Percentiles rank a stretch among this genome's conserved stretches.
Conservation (phyloP, 2,113 vertebrate genomes). For the Blennius ocellaris region DNA sequence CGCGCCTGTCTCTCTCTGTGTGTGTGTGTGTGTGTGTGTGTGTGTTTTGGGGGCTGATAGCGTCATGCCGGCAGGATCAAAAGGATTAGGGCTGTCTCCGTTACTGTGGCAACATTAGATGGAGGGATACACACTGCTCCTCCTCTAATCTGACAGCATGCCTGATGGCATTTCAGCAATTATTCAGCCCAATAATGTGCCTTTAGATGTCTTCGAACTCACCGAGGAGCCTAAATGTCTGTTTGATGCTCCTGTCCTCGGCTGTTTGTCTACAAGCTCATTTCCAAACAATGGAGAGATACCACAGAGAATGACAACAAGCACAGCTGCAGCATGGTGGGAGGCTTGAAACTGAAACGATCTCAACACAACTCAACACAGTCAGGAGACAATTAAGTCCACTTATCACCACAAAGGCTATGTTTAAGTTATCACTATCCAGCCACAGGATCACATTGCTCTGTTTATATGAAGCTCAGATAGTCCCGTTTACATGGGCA, state of each 20-base stretch:
- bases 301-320: not conserved
- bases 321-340: too few species aligned
- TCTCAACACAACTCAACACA: not conserved
- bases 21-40: not conserved
- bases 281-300: not conserved
- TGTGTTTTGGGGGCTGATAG: slow-evolving; percentile 30
- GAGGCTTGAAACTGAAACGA: too few species aligned
- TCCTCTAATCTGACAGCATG: slow-evolving; percentile 39
- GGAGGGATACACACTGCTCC: slow-evolving; percentile 64
- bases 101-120: slow-evolving; percentile 83
- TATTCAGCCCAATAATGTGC: slow-evolving; percentile 28
- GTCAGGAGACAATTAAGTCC: not conserved
- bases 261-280: not conserved
- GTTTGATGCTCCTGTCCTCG: slow-evolving; percentile 14
- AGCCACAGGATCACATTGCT: too few species aligned
- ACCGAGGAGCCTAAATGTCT: not conserved
- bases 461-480: too few species aligned
- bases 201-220: not conserved
- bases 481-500: too few species aligned
- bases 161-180: slow-evolving; percentile 43
- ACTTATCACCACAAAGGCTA: too few species aligned
- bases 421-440: too few species aligned
- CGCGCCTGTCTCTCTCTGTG: too few species aligned
- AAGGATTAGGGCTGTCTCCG: slow-evolving; percentile 59
- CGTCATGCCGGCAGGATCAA: slow-evolving; percentile 69